Evolutionary conservation across 1,140 invertebrate species (phyloP), one percentile per base, ranked within the genome.

Genomic region (Caenorhabditis tropicalis): DNA sequence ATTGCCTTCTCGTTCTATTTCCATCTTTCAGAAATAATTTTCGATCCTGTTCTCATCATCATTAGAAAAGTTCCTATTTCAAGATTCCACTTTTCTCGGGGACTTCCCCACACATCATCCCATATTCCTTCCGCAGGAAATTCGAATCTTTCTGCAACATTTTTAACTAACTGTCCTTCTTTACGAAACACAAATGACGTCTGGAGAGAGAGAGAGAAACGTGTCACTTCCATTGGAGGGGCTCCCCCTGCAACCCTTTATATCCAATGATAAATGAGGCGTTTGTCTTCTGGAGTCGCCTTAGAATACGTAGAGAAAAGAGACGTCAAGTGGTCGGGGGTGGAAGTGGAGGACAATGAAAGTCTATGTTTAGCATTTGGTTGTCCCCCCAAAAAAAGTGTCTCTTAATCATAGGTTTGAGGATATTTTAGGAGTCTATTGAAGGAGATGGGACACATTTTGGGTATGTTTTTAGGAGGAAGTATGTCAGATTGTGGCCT

Each of bases 261-360:
- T n/a, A 51, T 51, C 16, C 3, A 36, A 65, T 65, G 58, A 65
- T 65, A 39, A 65, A 65, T 39, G 58, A 65, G n/a, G 58, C 58
- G 19, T 16, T 65, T 65, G 12, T n/a, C n/a, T 12, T 16, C 36
- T 19, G 3, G 2, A 3, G 1, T 36, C 21, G 29, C 36, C 58
- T 43, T 12, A 6, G 5, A 43, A n/a, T n/a, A 60, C 27, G 29
- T 29, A 29, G 29, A 10, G 19, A n/a, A 24, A 36, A 19, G 21
- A 2, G 6, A 58, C 21, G 31, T 65, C n/a, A 1, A 21, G 31
- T 1, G 2, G 21, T 9, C 29, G 39, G 39, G 39, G 39, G 39
- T 43, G 39, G 39, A 43, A 43, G 39, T 43, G 10, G 24, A 58
- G 53, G 7, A 24, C 53, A 58, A 27, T 58, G 24, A 24, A 29